phyloP scores from a whole-genome alignment of 2,888 invertebrate species.

The Tortricodes alternella region DNA sequence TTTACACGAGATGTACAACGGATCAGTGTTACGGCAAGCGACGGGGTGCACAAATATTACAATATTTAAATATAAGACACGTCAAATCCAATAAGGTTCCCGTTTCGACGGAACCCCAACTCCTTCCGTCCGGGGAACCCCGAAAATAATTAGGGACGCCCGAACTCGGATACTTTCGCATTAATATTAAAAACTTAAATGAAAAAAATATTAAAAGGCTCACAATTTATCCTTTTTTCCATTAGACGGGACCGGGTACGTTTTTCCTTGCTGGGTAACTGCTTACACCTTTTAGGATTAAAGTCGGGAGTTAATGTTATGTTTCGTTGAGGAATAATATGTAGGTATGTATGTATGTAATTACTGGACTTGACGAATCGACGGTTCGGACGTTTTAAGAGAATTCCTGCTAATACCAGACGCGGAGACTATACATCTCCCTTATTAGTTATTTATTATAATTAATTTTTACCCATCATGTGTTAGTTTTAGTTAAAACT shows the following conservation, averaged over 20 bases:
- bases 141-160: constrained; percentile 72
- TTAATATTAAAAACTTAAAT: constrained; percentile 83
- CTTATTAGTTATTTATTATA: too few species aligned
- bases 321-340: background rate
- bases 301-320: background rate
- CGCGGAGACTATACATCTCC: too few species aligned
- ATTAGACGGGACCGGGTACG: constrained; percentile 55
- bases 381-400: background rate
- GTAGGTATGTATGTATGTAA: background rate
- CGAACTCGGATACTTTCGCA: constrained; percentile 65
- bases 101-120: constrained; percentile 1
- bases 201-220: constrained; percentile 81
- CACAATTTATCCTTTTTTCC: constrained; percentile 79
- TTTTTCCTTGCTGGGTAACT: background rate
- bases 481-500: too few species aligned
- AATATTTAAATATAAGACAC: background rate
- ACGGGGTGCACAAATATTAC: too few species aligned
- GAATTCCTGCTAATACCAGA: too few species aligned
- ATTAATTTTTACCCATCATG: too few species aligned
- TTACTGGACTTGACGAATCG: too few species aligned
- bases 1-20: too few species aligned
- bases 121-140: constrained; percentile 53
- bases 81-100: background rate
- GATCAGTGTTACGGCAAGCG: too few species aligned
- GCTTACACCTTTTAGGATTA: background rate